A percentile compares a stretch with the other conserved stretches of the same genome.
phyloP scores from a whole-genome alignment of 2,888 invertebrate species.

The Nemapogon koenigi region DNA sequence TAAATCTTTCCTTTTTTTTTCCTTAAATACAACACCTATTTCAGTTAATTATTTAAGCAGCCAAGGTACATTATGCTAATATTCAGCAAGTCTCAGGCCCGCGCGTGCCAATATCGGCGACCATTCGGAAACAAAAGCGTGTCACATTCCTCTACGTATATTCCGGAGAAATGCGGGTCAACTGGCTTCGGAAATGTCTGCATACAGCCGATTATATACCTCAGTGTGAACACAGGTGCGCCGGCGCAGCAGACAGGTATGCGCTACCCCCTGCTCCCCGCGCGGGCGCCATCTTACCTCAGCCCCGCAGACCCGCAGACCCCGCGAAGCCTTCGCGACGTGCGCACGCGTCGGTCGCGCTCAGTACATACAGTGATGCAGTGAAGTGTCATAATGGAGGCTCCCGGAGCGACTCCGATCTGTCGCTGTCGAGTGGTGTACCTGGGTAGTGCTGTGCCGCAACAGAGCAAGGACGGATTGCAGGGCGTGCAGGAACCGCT shows the following conservation, averaged over 20 bases:
- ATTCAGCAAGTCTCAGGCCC: no score
- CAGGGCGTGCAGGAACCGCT: slow-evolving; percentile 97
- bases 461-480: slow-evolving; percentile 96
- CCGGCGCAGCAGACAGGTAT: slow-evolving; percentile 39
- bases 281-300: slow-evolving; percentile 54
- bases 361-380: slow-evolving; percentile 13
- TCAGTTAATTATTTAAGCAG: no score
- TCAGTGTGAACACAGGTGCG: slow-evolving; percentile 48
- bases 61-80: no score
- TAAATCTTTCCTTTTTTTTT: no score
- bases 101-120: no score
- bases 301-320: slow-evolving; percentile 41
- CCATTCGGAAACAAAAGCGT: slow-evolving; percentile 7
- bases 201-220: background rate
- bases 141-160: slow-evolving; percentile 3
- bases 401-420: slow-evolving; percentile 90
- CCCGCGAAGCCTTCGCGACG: slow-evolving; percentile 34
- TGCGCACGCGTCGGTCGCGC: background rate
- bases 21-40: no score
- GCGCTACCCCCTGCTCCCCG: slow-evolving; percentile 17
- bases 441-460: slow-evolving; percentile 94
- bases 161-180: background rate
- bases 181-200: background rate
- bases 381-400: slow-evolving; percentile 63
- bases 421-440: slow-evolving; percentile 97